phyloP scores from a whole-genome alignment of 2,797 vertebrate genomes.

The Cuniculus paca region DNA sequence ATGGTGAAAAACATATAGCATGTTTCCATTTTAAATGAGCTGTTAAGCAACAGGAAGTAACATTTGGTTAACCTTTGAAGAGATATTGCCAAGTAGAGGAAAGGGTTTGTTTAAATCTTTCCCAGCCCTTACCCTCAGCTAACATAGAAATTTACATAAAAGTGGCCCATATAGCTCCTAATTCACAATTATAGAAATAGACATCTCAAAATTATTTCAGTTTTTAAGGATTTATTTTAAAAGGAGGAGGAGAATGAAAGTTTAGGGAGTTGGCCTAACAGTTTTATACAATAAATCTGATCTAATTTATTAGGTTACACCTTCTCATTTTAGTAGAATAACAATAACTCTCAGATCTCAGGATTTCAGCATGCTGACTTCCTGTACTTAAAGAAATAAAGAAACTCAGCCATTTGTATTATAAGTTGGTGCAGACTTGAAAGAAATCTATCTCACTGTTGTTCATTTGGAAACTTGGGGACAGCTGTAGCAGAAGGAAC shows the following conservation, averaged over 20 bases:
- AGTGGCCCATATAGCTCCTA: background rate
- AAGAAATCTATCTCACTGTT: constrained; percentile 18
- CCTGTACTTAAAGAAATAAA: constrained; percentile 53
- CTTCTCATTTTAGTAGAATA: constrained; percentile 40
- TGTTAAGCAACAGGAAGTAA: constrained; percentile 71
- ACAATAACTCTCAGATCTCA: constrained; percentile 37
- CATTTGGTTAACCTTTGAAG: constrained; percentile 63
- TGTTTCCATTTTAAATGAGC: constrained; percentile 49
- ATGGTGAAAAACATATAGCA: constrained; percentile 58
- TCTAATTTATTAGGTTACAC: constrained; percentile 75
- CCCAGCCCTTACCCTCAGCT: background rate
- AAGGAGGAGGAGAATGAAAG: constrained; percentile 23
- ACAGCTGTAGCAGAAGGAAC: background rate
- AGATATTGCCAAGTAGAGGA: constrained; percentile 1
- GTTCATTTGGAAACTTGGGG: background rate
- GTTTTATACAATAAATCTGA: constrained; percentile 60
- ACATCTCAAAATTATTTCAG: constrained; percentile 39
- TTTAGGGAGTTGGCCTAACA: constrained; percentile 59
- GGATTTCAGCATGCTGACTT: constrained; percentile 28
- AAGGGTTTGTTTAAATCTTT: constrained; percentile 43
- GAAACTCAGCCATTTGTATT: constrained; percentile 35
- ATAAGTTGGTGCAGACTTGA: background rate
- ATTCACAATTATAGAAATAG: constrained; percentile 31
- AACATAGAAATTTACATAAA: background rate
- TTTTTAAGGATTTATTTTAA: constrained; percentile 42